These are phyloP conservation scores for Eupithecia inturbata DNA, from an alignment of 2,888 invertebrate species.

Conservation along the genomic window DNA sequence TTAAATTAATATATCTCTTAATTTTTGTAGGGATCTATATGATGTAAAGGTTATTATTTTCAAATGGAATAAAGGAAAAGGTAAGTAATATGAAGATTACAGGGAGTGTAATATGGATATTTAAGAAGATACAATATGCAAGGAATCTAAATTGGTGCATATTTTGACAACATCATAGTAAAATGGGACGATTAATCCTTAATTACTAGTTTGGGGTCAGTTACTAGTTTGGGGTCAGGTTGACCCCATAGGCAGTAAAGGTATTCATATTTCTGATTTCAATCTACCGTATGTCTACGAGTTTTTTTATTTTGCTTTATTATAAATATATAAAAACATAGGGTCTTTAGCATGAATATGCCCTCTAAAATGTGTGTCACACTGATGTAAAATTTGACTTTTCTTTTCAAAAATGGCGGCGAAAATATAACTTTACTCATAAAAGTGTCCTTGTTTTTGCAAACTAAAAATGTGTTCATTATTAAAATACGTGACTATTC, in stretches of 20 bases:
- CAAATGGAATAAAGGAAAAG: slow-evolving; percentile 14
- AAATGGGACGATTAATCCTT: not conserved
- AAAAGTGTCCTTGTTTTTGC: slow-evolving; percentile 62
- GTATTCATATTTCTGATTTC: not conserved
- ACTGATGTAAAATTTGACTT: not conserved
- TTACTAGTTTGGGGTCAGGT: not conserved
- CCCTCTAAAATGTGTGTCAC: not conserved
- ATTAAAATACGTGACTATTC: slow-evolving; percentile 29
- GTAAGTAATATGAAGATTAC: slow-evolving; percentile 27
- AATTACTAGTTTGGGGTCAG: not conserved
- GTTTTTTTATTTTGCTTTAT: too few relatives aligned
- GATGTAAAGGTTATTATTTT: too few relatives aligned
- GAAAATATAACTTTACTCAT: not conserved
- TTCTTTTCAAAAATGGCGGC: slow-evolving; percentile 15
- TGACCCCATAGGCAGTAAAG: not conserved
- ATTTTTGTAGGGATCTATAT: too few relatives aligned
- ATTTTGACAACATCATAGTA: not conserved
- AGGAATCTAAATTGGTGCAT: not conserved
- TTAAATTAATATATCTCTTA: too few relatives aligned
- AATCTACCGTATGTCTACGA: not conserved
- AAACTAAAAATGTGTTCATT: slow-evolving; percentile 68
- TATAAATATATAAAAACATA: not conserved
- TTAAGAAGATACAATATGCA: not conserved
- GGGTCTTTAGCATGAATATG: not conserved
- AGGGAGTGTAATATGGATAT: slow-evolving; percentile 27